These are phyloP conservation scores for Lophochroa leadbeateri DNA, from an alignment of 2,113 vertebrate genomes.

Conservation along the genomic window DNA sequence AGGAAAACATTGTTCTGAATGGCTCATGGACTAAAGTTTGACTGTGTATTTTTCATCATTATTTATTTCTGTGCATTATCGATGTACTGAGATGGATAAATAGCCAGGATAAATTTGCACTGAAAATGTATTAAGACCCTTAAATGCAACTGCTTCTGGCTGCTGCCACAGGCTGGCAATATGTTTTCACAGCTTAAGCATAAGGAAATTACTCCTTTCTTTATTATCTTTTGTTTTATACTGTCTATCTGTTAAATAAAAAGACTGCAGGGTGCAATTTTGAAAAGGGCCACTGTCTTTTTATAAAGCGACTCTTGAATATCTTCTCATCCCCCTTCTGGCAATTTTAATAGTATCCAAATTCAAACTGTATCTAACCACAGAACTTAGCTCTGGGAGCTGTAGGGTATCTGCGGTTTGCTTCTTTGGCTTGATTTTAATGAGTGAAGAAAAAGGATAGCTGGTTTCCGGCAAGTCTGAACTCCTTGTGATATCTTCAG, in stretches of 20 bases:
- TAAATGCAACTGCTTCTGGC: not conserved
- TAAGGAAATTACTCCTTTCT: not conserved
- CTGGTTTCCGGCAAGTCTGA: not conserved
- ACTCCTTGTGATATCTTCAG: not conserved
- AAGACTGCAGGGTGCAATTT: not conserved
- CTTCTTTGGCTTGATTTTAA: not conserved
- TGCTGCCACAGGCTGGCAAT: not conserved
- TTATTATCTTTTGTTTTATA: not conserved
- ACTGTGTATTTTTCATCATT: not conserved
- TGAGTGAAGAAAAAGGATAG: not conserved
- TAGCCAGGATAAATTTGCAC: not conserved
- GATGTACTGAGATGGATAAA: not conserved
- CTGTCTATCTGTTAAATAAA: not conserved
- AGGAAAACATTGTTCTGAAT: not conserved
- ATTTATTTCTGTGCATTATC: not conserved
- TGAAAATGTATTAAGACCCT: not conserved
- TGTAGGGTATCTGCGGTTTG: not conserved
- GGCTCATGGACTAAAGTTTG: not conserved
- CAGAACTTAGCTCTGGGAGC: not conserved
- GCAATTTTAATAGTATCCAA: not conserved
- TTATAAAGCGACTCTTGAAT: not conserved
- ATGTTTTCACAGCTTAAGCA: not conserved
- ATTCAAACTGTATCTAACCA: not conserved
- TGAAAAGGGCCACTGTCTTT: not conserved
- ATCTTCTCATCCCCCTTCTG: not conserved